These are phyloP conservation scores for Agrilus cyanescens DNA, from an alignment of 2,888 invertebrate species.

Conservation along the genomic window DNA sequence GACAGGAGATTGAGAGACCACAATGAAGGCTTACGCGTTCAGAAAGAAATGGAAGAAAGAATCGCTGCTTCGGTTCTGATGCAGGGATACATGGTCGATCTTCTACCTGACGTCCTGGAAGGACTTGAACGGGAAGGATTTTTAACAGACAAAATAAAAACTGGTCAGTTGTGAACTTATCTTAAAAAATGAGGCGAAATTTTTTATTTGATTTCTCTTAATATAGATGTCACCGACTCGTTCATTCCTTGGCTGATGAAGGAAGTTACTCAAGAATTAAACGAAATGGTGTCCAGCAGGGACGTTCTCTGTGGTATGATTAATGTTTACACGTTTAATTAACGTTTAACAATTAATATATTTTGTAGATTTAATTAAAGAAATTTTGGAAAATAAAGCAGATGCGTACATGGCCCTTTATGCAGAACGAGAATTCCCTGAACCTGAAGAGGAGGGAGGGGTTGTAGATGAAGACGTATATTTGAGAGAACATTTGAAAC, in stretches of 20 bases:
- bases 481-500: constrained; percentile 27
- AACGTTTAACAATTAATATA: constrained; percentile 2
- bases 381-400: constrained; percentile 65
- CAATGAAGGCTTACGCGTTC: constrained; percentile 46
- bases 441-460: constrained; percentile 25
- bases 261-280: constrained; percentile 70
- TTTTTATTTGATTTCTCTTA: constrained; percentile 5
- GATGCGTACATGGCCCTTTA: constrained; percentile 44
- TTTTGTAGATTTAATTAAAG: constrained; percentile 57
- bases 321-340: constrained; percentile 1
- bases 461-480: constrained; percentile 24
- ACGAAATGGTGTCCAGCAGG: constrained; percentile 67
- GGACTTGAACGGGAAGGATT: constrained; percentile 66
- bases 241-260: constrained; percentile 82
- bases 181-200: neutral
- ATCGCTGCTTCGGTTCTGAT: constrained; percentile 74
- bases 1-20: constrained; percentile 62
- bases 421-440: constrained; percentile 24
- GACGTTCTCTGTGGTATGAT: constrained; percentile 62
- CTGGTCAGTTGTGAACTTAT: constrained; percentile 34
- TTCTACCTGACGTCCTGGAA: constrained; percentile 73
- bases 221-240: constrained; percentile 62
- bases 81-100: constrained; percentile 75
- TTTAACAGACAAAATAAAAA: constrained; percentile 47
- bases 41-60: constrained; percentile 61